Percentiles rank a stretch among this genome's conserved stretches.
phyloP scores from a whole-genome alignment of 2,797 vertebrate species.

The Streptopelia turtur region DNA sequence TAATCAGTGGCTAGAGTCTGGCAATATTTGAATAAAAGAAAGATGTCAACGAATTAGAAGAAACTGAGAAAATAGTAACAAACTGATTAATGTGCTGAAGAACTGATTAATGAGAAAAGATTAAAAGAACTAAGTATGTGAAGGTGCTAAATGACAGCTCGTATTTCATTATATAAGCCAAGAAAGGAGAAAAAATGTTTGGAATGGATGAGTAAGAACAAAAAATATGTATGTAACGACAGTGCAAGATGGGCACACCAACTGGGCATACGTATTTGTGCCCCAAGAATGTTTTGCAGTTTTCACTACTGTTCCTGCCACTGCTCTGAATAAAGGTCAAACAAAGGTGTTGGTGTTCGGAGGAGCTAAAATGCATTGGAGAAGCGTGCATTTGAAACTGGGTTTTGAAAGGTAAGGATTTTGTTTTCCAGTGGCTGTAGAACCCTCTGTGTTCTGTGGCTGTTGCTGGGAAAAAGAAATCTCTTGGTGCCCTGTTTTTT shows the following conservation, averaged over 20 bases:
- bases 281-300: not conserved
- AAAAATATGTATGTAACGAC: not conserved
- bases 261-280: not conserved
- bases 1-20: not conserved
- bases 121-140: not conserved
- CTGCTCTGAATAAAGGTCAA: not conserved
- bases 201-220: not conserved
- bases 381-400: not conserved
- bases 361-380: not conserved
- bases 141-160: not conserved
- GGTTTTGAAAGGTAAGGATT: not conserved
- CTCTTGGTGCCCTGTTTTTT: not conserved
- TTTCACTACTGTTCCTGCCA: not conserved
- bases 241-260: not conserved
- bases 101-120: slow-evolving; percentile 11
- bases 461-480: not conserved
- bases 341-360: not conserved
- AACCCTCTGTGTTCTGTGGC: not conserved
- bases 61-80: not conserved
- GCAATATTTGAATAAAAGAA: not conserved
- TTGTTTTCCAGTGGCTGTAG: not conserved
- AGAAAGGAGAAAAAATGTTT: not conserved
- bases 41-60: slow-evolving; percentile 3
- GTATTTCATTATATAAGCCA: not conserved
- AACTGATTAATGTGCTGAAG: not conserved